Conservation (phyloP, 2,888 invertebrate species). For the Amblyteles armatorius region DNA sequence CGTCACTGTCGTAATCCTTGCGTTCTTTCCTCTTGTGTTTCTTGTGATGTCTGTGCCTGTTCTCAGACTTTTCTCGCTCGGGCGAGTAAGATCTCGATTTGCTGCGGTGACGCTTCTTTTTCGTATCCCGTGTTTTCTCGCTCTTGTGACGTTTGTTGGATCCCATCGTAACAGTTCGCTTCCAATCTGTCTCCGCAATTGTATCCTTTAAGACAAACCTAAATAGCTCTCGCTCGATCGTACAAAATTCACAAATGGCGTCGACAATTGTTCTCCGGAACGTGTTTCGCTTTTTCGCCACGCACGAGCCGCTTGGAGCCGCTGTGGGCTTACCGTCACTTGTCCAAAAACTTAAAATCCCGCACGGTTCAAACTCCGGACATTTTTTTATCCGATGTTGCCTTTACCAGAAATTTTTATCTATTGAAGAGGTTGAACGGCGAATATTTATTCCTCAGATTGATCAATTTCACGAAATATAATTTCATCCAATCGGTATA, state of each 20-base stretch:
- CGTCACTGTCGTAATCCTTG: slow-evolving; percentile 83
- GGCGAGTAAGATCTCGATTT: slow-evolving; percentile 86
- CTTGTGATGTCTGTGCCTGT: slow-evolving; percentile 83
- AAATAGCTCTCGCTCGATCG: not conserved
- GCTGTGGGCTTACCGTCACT: too few species aligned
- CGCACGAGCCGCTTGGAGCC: too few species aligned
- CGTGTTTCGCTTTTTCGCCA: not conserved
- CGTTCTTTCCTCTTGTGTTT: slow-evolving; percentile 83
- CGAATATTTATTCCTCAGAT: too few species aligned
- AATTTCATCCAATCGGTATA: too few species aligned
- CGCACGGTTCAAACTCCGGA: too few species aligned
- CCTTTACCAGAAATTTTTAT: too few species aligned
- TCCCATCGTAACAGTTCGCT: slow-evolving; percentile 86
- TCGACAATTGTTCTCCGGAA: not conserved
- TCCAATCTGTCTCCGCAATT: not conserved
- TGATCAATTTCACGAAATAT: too few species aligned
- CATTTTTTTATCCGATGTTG: too few species aligned
- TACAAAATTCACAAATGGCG: slow-evolving; percentile 5
- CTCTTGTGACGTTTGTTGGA: slow-evolving; percentile 90
- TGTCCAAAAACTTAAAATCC: too few species aligned
- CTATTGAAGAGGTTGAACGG: too few species aligned
- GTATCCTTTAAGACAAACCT: not conserved
- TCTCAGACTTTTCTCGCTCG: slow-evolving; percentile 81
- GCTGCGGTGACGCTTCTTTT: slow-evolving; percentile 89
- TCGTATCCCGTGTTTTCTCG: slow-evolving; percentile 86